Evolutionary conservation across 53 echinoderm and acorn worm species (phyloP), one percentile per base, ranked within the genome.

Genomic region (Stichopus horrens): DNA sequence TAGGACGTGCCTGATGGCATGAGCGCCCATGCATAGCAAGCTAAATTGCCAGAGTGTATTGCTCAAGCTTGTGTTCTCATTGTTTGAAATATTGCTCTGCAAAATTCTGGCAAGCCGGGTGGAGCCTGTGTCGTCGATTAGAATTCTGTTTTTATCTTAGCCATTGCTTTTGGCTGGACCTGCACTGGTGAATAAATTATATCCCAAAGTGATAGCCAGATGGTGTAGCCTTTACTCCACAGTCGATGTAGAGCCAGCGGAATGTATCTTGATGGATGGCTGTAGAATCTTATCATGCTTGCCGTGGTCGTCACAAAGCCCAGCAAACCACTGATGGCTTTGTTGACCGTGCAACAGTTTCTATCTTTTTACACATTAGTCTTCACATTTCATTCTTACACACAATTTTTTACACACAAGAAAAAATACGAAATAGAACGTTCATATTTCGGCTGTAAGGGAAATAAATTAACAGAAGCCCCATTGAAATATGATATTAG

Each of bases 1-100:
- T 37, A 85, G 85, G 68, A 85, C 37, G 52, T 85, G 63, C 58
- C 58, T 53, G 85, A 85, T 65, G n/a, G 85, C 66, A 66, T 85
- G 85, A 65, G 63, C 85, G 66, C 23, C 65, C 85, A 85, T 53
- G 65, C 85, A 67, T 85, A 59, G 85, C 60, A 18, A 65, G 63
- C 23, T 83, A 58, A 83, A 58, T 83, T 83, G 58, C 83, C 58
- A 13, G 22, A 63, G 37, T 85, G 85, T 23, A 85, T 2, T 85
- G 68, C 67, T 16, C 21, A 59, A 81, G 58, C 55, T 37, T 54
- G 81, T 21, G 14, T 18, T 20, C 58, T 53, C 57, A 81, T 81
- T 67, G 22, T 67, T 22, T 66, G 85, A 85, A 85, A 52, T 65
- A 85, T 59, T 85, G 65, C 77, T 76, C 52, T 76, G 13, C 54